These are phyloP conservation scores for Mesopsocus fuscifrons DNA, from an alignment of 2,888 invertebrate genomes.

Conservation along the genomic window DNA sequence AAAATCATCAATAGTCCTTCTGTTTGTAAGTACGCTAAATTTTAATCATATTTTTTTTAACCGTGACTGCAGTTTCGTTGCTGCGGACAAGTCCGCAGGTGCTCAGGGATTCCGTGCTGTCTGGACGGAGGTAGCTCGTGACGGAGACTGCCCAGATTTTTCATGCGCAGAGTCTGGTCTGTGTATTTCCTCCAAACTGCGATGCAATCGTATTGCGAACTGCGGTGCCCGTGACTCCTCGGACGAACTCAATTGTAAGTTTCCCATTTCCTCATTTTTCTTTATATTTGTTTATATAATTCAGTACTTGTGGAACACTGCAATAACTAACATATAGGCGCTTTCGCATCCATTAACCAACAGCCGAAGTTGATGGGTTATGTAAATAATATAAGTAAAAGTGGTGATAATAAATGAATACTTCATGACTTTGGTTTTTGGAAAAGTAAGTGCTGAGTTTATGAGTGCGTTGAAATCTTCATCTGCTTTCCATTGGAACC, in stretches of 20 bases:
- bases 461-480: no score
- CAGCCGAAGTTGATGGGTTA: no score
- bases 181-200: slow-evolving; percentile 58
- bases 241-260: slow-evolving; percentile 68
- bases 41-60: no score
- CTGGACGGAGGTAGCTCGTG: slow-evolving; percentile 73
- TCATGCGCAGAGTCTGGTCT: slow-evolving; percentile 49
- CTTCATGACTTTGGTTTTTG: no score
- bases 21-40: no score
- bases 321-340: not conserved
- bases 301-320: no score
- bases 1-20: no score
- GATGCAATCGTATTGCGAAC: slow-evolving; percentile 62
- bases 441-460: no score
- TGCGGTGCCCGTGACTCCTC: slow-evolving; percentile 63
- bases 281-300: no score
- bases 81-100: slow-evolving; percentile 87
- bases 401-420: no score
- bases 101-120: slow-evolving; percentile 83
- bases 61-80: slow-evolving; percentile 84
- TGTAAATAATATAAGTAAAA: no score
- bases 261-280: slow-evolving; percentile 1
- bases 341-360: slow-evolving; percentile 11
- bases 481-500: no score
- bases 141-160: slow-evolving; percentile 40